Conservation (phyloP, 2,888 invertebrate species). For the Cloeon dipterum region DNA sequence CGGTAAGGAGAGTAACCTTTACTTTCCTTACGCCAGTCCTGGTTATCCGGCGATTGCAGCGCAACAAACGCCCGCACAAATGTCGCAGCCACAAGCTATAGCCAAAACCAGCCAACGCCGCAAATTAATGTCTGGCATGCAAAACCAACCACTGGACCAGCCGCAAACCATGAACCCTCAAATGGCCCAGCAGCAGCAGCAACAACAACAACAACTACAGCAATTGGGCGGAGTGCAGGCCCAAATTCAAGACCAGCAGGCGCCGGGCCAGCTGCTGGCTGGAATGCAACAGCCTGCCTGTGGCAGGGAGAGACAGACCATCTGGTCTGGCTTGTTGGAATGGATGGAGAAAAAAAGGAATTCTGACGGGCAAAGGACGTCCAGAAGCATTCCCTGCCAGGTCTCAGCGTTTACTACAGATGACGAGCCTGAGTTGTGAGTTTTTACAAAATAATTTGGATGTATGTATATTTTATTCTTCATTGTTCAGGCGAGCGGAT, state of each 20-base stretch:
- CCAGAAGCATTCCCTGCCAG: slow-evolving; percentile 52
- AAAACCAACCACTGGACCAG: no score
- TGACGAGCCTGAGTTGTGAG: slow-evolving; percentile 68
- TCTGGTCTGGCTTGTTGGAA: slow-evolving; percentile 69
- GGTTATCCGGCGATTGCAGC: no score
- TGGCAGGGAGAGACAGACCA: slow-evolving; percentile 29
- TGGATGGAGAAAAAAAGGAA: slow-evolving; percentile 81
- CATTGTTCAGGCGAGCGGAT: slow-evolving; percentile 52
- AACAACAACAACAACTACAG: slow-evolving; percentile 13
- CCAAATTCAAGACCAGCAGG: slow-evolving; percentile 16
- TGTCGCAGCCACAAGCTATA: no score
- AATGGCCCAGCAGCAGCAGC: slow-evolving; percentile 16
- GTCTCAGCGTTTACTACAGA: slow-evolving; percentile 49
- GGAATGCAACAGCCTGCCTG: slow-evolving; percentile 10
- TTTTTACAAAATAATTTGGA: slow-evolving; percentile 8
- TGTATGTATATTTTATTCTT: no score
- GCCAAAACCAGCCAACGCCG: not conserved
- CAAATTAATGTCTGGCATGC: not conserved
- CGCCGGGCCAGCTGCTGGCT: slow-evolving; percentile 11
- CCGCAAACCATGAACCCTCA: no score
- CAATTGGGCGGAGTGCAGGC: slow-evolving; percentile 16
- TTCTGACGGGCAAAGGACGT: slow-evolving; percentile 52
- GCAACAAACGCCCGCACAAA: no score
- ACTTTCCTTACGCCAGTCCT: no score
- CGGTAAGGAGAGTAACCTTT: no score